Evolutionary conservation across 2,888 invertebrate genomes (phyloP), one percentile per base, ranked within the genome.

Genomic region (Eupithecia inturbata): DNA sequence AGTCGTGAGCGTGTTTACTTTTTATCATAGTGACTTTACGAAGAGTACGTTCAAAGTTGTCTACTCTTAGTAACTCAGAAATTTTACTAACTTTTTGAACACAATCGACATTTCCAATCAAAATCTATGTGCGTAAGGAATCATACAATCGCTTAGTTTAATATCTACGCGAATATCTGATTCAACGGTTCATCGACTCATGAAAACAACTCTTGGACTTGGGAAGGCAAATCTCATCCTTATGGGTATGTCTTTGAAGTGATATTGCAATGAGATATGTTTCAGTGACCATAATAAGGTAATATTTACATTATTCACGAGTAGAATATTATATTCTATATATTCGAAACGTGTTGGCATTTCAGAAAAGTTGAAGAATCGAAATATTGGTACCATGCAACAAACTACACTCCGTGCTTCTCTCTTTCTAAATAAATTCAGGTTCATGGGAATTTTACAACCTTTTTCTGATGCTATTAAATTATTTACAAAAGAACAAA

Each of bases 121-220:
- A 64, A 72, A 26, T 68, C 33, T 57, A 69, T 73, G 64, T 12
- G 66, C 57, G 69, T 69, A 22, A 41, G 2, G n/a, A 16, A 49
- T 67, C 70, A 63, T 62, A 63, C 57, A 68, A 64, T 68, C 14
- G 62, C 63, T 63, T 57, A 57, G 53, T 60, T 62, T 63, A 63
- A 73, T 67, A 63, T 57, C 31, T 70, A 63, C 60, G n/a, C 10
- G 26, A 33, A 39, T 64, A 64, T 68, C 63, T n/a, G 67, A 68
- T 45, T n/a, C 41, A 31, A 53, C 39, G 64, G 68, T 71, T 71
- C 74, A 62, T 68, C 64, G 71, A 71, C 64, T 66, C 33, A 33
- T 36, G 53, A 60, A 68, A 74, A 68, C 41, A 70, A 53, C 22
- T 45, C 41, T 36, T 31, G 64, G 66, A 62, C 53, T 62, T 22